Conservation (phyloP, 2,888 invertebrate species). For the Phyllotreta striolata region DNA sequence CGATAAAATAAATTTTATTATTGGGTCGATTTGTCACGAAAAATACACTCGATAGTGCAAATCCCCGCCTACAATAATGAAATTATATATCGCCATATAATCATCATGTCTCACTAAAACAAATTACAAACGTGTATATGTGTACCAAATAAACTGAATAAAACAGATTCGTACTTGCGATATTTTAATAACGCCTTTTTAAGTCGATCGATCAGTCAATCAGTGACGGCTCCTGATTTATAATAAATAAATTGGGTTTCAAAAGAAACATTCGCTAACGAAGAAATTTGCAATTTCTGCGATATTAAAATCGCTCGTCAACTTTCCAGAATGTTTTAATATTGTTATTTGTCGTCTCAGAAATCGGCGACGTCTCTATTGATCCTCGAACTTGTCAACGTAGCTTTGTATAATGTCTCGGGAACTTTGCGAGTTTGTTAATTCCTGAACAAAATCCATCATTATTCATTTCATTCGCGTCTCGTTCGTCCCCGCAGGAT, state of each 20-base stretch:
- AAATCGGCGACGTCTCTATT: conserved; percentile 18
- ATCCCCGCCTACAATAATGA: conserved; percentile 9
- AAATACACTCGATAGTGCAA: conserved; percentile 21
- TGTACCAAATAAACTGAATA: neutral
- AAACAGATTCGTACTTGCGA: too few species aligned
- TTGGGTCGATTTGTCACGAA: conserved; percentile 18
- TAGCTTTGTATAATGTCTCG: conserved; percentile 11
- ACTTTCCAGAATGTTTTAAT: conserved; percentile 17
- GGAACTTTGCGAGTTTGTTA: conserved; percentile 27
- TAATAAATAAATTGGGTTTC: too few species aligned
- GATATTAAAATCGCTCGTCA: conserved; percentile 16
- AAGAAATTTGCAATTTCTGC: conserved; percentile 1
- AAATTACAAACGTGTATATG: neutral
- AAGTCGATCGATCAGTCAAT: too few species aligned
- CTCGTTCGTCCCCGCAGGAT: neutral
- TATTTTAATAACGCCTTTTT: too few species aligned
- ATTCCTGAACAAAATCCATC: conserved; percentile 27
- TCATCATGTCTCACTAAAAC: conserved; percentile 5
- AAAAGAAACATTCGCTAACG: too few species aligned
- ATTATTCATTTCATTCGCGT: conserved; percentile 25
- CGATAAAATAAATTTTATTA: conserved; percentile 22
- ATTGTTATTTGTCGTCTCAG: conserved; percentile 19
- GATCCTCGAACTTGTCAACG: conserved; percentile 28
- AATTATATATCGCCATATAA: conserved; percentile 14
- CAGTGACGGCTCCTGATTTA: too few species aligned